Percentiles rank a stretch among this genome's conserved stretches.
These are phyloP conservation scores for Rhinopithecus roxellana DNA, from an alignment of 2,113 vertebrate species.

Conservation along the genomic window DNA sequence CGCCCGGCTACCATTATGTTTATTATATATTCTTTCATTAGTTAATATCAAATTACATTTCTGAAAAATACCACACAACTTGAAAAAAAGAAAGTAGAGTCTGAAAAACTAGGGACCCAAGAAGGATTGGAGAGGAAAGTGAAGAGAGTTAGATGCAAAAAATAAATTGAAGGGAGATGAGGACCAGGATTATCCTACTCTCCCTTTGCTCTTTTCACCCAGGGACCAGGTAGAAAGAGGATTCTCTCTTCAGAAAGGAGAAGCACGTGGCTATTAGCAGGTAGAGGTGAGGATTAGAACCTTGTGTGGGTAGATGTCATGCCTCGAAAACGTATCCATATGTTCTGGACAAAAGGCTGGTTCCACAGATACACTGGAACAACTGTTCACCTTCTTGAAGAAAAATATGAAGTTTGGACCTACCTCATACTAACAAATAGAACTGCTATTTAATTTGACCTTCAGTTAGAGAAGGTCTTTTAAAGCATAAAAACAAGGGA, in stretches of 20 bases:
- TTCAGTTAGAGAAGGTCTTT: neutral
- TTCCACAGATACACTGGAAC: neutral
- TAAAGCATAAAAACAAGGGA: neutral
- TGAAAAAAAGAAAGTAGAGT: slow-evolving; percentile 19
- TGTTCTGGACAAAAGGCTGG: neutral
- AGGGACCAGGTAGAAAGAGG: neutral
- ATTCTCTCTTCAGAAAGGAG: neutral
- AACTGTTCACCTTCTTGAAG: neutral
- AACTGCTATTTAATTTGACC: neutral
- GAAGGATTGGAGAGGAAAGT: neutral
- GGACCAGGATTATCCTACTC: neutral
- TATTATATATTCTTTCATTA: neutral
- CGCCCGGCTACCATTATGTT: neutral
- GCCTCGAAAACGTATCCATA: neutral
- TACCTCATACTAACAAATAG: neutral
- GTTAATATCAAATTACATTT: slow-evolving; percentile 28
- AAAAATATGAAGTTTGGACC: neutral
- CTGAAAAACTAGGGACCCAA: neutral
- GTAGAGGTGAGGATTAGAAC: neutral
- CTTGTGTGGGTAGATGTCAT: neutral
- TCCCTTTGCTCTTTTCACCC: neutral
- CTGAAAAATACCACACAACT: slow-evolving; percentile 27
- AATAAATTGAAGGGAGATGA: neutral
- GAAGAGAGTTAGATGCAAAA: neutral
- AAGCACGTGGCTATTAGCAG: neutral